Conservation (phyloP, 2,888 invertebrate genomes). For the Phortica magna region DNA sequence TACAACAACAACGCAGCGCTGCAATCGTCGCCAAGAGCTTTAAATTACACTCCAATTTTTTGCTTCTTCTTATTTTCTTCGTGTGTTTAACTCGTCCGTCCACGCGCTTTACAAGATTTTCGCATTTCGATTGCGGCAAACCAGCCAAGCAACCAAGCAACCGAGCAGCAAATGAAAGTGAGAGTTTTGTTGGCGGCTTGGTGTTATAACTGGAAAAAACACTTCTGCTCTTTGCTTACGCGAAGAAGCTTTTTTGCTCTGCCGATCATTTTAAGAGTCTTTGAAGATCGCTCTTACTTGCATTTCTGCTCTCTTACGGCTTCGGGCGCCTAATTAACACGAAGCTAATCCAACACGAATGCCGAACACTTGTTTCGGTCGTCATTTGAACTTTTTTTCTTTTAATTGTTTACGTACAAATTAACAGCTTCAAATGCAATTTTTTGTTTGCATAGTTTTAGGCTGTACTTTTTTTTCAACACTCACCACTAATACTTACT, state of each 20-base stretch:
- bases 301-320: slow-evolving; percentile 13
- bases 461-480: slow-evolving; percentile 46
- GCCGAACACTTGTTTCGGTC: not conserved
- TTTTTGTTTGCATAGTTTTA: slow-evolving; percentile 62
- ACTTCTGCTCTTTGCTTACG: not conserved
- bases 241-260: slow-evolving; percentile 44
- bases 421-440: slow-evolving; percentile 46
- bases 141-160: slow-evolving; percentile 10
- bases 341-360: slow-evolving; percentile 29
- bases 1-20: not conserved
- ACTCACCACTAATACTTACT: too few relatives aligned
- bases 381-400: slow-evolving; percentile 45
- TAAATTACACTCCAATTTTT: not conserved
- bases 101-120: not conserved
- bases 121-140: not conserved
- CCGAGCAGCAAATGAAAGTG: slow-evolving; percentile 22
- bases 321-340: slow-evolving; percentile 11
- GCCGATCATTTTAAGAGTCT: not conserved
- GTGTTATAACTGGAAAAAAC: not conserved
- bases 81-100: not conserved
- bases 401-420: slow-evolving; percentile 66
- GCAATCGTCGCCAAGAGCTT: not conserved
- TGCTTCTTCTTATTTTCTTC: not conserved
- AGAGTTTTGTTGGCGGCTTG: slow-evolving; percentile 9
- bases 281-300: slow-evolving; percentile 48